A percentile compares a stretch with the other conserved stretches of the same genome.
Evolutionary conservation across 2,797 vertebrate species (phyloP).

Genomic region (Arnoldichthys spilopterus): DNA sequence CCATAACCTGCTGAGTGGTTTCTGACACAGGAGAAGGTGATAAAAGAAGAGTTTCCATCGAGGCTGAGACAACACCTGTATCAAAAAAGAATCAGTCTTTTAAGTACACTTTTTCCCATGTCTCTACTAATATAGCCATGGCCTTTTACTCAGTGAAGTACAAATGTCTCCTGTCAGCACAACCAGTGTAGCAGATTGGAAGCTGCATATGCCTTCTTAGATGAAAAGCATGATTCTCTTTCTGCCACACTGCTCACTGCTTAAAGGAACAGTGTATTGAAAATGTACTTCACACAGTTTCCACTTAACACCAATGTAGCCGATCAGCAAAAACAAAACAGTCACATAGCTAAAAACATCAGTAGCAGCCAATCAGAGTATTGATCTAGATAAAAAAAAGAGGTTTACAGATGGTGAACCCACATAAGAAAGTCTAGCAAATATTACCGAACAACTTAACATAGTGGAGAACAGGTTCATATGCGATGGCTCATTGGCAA

Average conservation of each 20-base stretch:
- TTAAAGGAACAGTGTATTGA: background rate
- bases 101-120: background rate
- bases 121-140: background rate
- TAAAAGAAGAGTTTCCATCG: constrained; percentile 51
- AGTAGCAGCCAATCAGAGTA: background rate
- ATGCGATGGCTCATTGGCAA: too few species aligned
- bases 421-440: background rate
- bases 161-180: background rate
- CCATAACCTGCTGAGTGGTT: constrained; percentile 59
- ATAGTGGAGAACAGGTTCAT: too few species aligned
- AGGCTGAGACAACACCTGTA: constrained; percentile 51
- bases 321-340: background rate
- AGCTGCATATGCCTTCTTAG: background rate
- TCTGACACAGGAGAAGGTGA: constrained; percentile 52
- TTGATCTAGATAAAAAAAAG: background rate
- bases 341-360: background rate
- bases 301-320: background rate
- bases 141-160: background rate
- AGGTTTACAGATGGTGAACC: background rate
- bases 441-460: too few species aligned
- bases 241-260: background rate
- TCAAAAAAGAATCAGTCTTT: constrained; percentile 54
- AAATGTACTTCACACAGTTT: background rate
- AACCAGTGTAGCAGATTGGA: background rate
- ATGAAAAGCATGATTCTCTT: background rate